Evolutionary conservation across 1,140 invertebrate species (phyloP), one percentile per base, ranked within the genome.

Genomic region (Araneus ventricosus): DNA sequence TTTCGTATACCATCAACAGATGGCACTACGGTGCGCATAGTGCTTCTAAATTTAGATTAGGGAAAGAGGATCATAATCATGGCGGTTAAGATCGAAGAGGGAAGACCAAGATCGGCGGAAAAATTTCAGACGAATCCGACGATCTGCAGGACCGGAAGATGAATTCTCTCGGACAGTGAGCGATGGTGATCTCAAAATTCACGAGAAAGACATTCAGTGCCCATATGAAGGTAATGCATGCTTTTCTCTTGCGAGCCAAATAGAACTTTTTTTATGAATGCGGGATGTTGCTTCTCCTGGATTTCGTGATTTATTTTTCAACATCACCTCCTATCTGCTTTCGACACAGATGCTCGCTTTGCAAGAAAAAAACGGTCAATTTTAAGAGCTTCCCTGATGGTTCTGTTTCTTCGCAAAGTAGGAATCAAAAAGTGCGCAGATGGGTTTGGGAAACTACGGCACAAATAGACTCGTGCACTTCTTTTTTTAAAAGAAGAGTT

Each of bases 21-120:
- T 75, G 70, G 70, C 70, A 17, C 70, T 30, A 75, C 30, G 20
- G 30, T 17, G 8, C 4, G 4, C 34, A 6, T 20, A 4, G 4
- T 20, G 70, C 37, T 75, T 75, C 70, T 75, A 75, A 75, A 75
- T 75, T 75, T 75, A 75, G 70, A 75, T 75, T 20, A 14, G 70
- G 10, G 5, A 75, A 30, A 30, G 30, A 20, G 30, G 70, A 75
- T 75, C 70, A 75, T 75, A 34, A 75, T 75, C 70, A 75, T 75
- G 70, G 70, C 70, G 70, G 70, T 75, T 34, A 37, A 34, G 30
- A 75, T 75, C 70, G 14, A 30, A 37, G 34, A 75, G 30, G 30
- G 70, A 75, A 75, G 70, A 75, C 34, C 70, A 75, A 75, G 70
- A 75, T 75, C 30, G 17, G 34, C 34, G 30, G 70, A 75, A 75